Percentiles rank a stretch among this genome's conserved stretches.
Conservation (phyloP, 2,888 invertebrate genomes). For the Drosophila borealis region DNA sequence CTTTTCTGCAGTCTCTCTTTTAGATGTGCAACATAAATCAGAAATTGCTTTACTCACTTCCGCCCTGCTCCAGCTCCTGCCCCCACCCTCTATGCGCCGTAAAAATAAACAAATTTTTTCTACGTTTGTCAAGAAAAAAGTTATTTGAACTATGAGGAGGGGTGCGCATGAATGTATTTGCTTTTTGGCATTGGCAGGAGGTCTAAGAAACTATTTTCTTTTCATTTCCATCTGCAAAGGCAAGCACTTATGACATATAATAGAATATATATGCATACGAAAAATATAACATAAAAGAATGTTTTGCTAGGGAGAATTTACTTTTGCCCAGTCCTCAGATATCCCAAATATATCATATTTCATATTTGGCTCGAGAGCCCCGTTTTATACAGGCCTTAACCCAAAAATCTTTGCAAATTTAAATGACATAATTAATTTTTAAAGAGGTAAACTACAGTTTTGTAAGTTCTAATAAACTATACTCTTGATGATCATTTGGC, state of each 20-base stretch:
- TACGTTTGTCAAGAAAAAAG: constrained; percentile 38
- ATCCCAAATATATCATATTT: not conserved
- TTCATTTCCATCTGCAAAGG: constrained; percentile 57
- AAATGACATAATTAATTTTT: too few species aligned
- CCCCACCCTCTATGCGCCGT: not conserved
- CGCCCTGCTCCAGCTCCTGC: not conserved
- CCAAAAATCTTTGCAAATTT: too few species aligned
- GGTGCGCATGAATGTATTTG: constrained; percentile 23
- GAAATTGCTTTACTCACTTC: constrained; percentile 36
- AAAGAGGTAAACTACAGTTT: too few species aligned
- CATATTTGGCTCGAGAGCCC: not conserved
- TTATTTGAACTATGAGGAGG: constrained; percentile 33
- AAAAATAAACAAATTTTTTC: constrained; percentile 31
- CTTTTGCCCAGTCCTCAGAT: not conserved
- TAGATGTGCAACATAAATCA: constrained; percentile 50
- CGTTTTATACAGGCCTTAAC: too few species aligned
- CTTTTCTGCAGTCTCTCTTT: constrained; percentile 41
- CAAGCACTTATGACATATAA: constrained; percentile 56
- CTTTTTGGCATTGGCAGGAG: constrained; percentile 53
- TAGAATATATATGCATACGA: constrained; percentile 17
- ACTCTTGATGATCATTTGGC: too few species aligned
- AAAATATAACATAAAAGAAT: not conserved
- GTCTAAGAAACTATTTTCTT: constrained; percentile 70
- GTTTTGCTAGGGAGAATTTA: not conserved
- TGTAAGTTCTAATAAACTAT: too few species aligned